A percentile compares a stretch with the other conserved stretches of the same genome.
These are phyloP conservation scores for Ctenopoma multispine DNA, from an alignment of 2,797 vertebrate genomes.

Conservation along the genomic window DNA sequence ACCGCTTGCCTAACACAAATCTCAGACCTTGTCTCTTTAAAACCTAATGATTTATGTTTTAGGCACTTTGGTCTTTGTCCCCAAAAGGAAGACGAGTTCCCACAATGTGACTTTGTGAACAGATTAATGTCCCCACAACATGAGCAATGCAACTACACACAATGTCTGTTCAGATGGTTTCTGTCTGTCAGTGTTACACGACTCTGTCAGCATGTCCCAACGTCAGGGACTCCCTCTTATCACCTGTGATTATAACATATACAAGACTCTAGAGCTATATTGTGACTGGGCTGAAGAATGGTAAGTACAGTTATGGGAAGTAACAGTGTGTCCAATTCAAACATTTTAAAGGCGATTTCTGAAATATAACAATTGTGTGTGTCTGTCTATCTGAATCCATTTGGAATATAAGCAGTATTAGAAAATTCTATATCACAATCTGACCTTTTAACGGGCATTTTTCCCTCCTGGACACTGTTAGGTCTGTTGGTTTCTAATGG, in stretches of 20 bases:
- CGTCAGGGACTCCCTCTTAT: too few relatives aligned
- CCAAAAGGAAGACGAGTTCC: neutral
- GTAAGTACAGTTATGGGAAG: too few relatives aligned
- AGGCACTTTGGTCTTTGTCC: neutral
- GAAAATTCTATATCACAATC: neutral
- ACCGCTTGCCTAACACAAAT: too few relatives aligned
- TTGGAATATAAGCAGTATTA: neutral
- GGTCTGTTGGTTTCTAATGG: conserved; percentile 19
- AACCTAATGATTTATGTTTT: neutral
- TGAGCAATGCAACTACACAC: too few relatives aligned
- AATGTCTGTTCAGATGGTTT: neutral
- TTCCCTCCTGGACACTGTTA: conserved; percentile 5
- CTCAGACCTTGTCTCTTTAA: neutral
- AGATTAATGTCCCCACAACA: too few relatives aligned
- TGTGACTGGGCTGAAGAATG: too few relatives aligned
- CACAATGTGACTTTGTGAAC: neutral
- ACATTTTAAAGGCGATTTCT: too few relatives aligned
- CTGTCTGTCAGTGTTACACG: too few relatives aligned
- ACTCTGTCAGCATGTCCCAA: too few relatives aligned
- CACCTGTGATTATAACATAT: too few relatives aligned
- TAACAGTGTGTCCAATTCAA: too few relatives aligned
- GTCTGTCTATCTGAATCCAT: conserved; percentile 15
- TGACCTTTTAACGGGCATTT: conserved; percentile 22
- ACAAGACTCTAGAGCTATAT: too few relatives aligned
- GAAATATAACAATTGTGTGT: neutral